Conservation (phyloP, 2,888 invertebrate genomes). For the Synanthedon andrenaeformis region DNA sequence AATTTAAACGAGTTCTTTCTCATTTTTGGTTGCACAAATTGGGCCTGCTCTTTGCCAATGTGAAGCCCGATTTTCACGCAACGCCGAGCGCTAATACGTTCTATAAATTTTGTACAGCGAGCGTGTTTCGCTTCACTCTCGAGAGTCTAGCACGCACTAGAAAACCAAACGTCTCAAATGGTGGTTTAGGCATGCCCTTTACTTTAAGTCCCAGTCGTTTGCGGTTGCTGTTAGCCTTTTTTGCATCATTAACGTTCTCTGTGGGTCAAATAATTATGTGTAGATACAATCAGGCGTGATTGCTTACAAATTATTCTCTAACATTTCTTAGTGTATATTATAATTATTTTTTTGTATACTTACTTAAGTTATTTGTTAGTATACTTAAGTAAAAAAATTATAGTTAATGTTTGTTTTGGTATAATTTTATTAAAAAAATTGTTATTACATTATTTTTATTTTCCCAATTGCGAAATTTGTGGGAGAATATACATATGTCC, state of each 20-base stretch:
- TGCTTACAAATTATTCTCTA: no score
- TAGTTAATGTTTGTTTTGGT: no score
- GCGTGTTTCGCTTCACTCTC: not conserved
- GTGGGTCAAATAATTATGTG: not conserved
- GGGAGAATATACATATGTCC: no score
- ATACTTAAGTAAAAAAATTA: no score
- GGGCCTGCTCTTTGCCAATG: conserved; percentile 52
- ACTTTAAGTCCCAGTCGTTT: not conserved
- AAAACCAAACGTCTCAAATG: not conserved
- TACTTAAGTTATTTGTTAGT: no score
- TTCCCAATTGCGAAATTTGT: no score
- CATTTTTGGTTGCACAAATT: conserved; percentile 61
- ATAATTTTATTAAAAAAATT: no score
- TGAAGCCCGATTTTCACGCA: conserved; percentile 56
- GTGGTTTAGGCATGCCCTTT: not conserved
- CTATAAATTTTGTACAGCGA: conserved; percentile 32
- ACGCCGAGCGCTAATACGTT: conserved; percentile 47
- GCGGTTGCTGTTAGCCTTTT: not conserved
- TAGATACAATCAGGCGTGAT: no score
- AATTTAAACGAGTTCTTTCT: conserved; percentile 57
- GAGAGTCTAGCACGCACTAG: not conserved
- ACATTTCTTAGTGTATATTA: no score
- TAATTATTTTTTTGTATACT: no score
- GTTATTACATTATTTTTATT: no score
- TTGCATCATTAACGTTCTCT: not conserved